Evolutionary conservation across 2,888 invertebrate species (phyloP), one percentile per base, ranked within the genome.

Genomic region (Noctua fimbriata): DNA sequence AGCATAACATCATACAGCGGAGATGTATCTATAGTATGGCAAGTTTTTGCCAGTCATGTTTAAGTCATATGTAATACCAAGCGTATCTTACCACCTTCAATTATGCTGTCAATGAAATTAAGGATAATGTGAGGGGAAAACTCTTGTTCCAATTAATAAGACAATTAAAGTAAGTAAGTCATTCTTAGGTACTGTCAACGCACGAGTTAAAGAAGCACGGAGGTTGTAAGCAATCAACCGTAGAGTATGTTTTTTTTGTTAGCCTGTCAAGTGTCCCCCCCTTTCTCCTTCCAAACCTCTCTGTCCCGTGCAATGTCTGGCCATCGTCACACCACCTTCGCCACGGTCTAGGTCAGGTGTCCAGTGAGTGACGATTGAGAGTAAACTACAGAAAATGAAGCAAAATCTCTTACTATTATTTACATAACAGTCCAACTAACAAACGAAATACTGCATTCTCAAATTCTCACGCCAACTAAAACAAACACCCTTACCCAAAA

Each of bases 391-490:
- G 10, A 55, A 55, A 24, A 55, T 24, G 10, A 24, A 24, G 12
- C 24, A 55, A 24, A 32, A 10, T 10, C 32, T 63, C 10, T 32
- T 65, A 36, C 24, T 41, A 41, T 18, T 12, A 67, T 82, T 76
- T 47, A 67, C 28, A 28, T 55, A 76, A 41, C 28, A 44, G 24
- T 47, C 10, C 6, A 67, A 63, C 58, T 2, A 60, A 24, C 9
- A 41, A 36, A 10, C 16, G 4, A 6, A 55, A 81, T 14, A 32
- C 69, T 7, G n/a, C 58, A 65, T 55, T n/a, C 18, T 21, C 14
- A 58, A 72, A n/a, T 78, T 82, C 71, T 71, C 81, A 82, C 69
- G 21, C 63, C 49, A 73, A 83, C 66, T 36, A 69, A 83, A 84
- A 75, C 63, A 73, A 78, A 72, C 65, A 78, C 55, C 78, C 73